Conservation (phyloP, 2,113 vertebrate genomes). For the Neodon shergylaensis region DNA sequence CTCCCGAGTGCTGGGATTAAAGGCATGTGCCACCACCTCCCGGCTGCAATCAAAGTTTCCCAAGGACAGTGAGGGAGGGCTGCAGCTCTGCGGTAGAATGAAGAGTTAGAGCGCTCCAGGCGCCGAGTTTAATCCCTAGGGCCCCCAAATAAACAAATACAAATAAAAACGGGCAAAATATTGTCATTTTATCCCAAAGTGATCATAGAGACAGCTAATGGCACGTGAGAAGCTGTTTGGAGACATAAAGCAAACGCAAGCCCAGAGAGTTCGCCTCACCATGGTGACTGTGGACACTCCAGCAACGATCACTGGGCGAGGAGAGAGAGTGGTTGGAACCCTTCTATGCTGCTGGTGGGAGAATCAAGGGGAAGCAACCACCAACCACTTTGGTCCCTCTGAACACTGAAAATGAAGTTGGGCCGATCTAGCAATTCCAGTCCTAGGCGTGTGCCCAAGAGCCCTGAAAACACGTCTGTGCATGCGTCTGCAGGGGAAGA, state of each 20-base stretch:
- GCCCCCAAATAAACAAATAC: background rate
- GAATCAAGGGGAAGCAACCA: background rate
- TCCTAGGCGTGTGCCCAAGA: background rate
- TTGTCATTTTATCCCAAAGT: slow-evolving; percentile 25
- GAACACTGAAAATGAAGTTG: slow-evolving; percentile 22
- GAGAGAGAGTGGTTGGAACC: background rate
- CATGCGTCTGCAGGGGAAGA: background rate
- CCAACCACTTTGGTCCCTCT: background rate
- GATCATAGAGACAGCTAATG: background rate
- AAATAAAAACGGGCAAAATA: background rate
- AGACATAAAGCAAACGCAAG: background rate
- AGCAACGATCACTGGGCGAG: background rate
- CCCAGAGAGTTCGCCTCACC: background rate
- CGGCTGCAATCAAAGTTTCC: too few species aligned
- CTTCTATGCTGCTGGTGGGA: background rate
- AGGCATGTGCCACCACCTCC: too few species aligned
- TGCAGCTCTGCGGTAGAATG: too few species aligned
- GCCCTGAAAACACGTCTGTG: background rate
- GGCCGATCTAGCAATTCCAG: background rate
- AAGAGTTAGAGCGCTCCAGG: background rate
- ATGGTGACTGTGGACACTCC: background rate
- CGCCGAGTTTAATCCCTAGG: background rate
- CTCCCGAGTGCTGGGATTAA: too few species aligned
- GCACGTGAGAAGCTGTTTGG: background rate
- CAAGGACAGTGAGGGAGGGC: background rate